A percentile compares a stretch with the other conserved stretches of the same genome.
Evolutionary conservation across 2,888 invertebrate species (phyloP).

Genomic region (Alcis repandata): DNA sequence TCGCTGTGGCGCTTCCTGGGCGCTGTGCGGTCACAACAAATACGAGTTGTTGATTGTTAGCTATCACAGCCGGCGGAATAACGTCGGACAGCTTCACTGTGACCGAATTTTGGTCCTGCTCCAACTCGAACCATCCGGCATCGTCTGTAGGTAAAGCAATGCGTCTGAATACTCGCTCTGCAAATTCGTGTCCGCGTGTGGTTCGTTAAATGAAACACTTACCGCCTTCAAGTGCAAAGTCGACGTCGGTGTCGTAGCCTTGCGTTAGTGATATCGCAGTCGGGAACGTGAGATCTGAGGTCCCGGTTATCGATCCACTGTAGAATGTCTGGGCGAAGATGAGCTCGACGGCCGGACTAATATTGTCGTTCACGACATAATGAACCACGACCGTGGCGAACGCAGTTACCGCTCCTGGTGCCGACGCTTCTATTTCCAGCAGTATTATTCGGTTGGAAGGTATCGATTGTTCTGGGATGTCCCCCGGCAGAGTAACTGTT

Average conservation of each 20-base stretch:
- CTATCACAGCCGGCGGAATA: constrained; percentile 51
- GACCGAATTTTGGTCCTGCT: constrained; percentile 37
- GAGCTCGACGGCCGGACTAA: constrained; percentile 15
- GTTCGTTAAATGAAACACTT: constrained; percentile 6
- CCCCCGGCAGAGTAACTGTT: constrained; percentile 5
- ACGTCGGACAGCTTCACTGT: constrained; percentile 39
- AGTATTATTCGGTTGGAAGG: constrained; percentile 49
- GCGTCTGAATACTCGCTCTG: not conserved
- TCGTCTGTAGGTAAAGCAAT: constrained; percentile 20
- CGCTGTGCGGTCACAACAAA: constrained; percentile 50
- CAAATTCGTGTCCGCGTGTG: not conserved
- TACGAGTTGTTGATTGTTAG: constrained; percentile 52
- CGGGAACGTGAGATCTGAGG: constrained; percentile 40
- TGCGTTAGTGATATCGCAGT: constrained; percentile 43
- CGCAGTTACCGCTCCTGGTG: constrained; percentile 45
- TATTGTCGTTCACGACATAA: constrained; percentile 29
- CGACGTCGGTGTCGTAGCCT: constrained; percentile 49
- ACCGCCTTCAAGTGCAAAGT: constrained; percentile 55
- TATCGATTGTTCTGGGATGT: constrained; percentile 50
- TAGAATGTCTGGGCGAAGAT: constrained; percentile 47
- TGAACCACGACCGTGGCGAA: constrained; percentile 51
- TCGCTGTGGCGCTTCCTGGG: constrained; percentile 42
- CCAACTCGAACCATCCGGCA: constrained; percentile 39
- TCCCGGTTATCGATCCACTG: constrained; percentile 46
- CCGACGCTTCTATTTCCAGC: constrained; percentile 51